Conservation (phyloP, 2,888 invertebrate species). For the Leucophora obtusa region DNA sequence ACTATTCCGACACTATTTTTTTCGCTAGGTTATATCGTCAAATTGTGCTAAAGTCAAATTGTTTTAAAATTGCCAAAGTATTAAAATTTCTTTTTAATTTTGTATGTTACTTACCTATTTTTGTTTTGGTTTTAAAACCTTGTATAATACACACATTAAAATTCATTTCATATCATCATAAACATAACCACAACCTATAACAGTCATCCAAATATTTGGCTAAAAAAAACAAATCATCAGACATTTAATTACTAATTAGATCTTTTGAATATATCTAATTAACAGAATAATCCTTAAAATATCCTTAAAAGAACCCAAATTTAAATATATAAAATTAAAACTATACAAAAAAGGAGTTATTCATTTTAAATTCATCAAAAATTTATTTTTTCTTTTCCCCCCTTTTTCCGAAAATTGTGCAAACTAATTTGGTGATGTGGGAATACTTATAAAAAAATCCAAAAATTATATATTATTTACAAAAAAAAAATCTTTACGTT, state of each 20-base stretch:
- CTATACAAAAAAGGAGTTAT: neutral
- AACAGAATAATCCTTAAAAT: neutral
- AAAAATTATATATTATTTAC: neutral
- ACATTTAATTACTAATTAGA: neutral
- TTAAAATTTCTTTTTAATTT: neutral
- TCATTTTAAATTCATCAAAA: neutral
- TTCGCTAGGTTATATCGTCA: too few species aligned
- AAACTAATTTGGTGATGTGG: slow-evolving; percentile 53
- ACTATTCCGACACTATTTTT: too few species aligned
- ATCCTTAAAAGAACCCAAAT: neutral
- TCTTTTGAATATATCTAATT: neutral
- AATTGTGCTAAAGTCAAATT: too few species aligned
- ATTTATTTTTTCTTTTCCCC: slow-evolving; percentile 47
- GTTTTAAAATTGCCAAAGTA: too few species aligned
- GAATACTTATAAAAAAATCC: slow-evolving; percentile 29
- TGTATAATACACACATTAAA: slow-evolving; percentile 1
- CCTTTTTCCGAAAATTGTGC: slow-evolving; percentile 26
- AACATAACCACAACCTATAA: neutral
- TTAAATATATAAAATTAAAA: neutral
- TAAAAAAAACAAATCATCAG: neutral
- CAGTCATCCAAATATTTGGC: neutral
- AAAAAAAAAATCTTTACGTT: neutral
- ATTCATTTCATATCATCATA: slow-evolving; percentile 1
- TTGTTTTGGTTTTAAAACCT: neutral
- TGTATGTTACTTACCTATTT: neutral